Base-by-base conservation (phyloP, 2,888 invertebrate species). In the Psylliodes chrysocephalus region DNA sequence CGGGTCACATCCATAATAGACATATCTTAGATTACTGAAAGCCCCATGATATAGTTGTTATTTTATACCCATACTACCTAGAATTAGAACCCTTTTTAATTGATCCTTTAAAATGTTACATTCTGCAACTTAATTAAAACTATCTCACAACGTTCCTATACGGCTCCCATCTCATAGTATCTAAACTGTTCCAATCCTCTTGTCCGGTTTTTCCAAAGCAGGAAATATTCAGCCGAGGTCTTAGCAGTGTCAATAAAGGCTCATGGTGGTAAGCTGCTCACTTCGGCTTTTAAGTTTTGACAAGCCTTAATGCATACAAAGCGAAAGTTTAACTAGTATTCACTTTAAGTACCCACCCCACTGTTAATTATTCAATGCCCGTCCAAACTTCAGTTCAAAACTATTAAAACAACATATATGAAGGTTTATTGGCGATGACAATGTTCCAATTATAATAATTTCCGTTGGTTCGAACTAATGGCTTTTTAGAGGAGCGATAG, bases 311-410 rank as follows among this genome's bases (percentile, higher is more conserved):
- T 33, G 35, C 33, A 33, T 47, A 46, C 46, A 56, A 56, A 56
- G 56, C 25, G 14, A 33, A 56, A 56, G 56, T 56, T 47, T 47
- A 56, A 56, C 56, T 47, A 44, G 18, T 56, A 47, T 47, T 22
- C 46, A 30, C 55, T n/a, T 12, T 55, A 55, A 47, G 46, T 46
- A 42, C 46, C 5, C 44, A 42, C 46, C 5, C 19, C n/a, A 15
- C 46, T 22, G 30, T 56, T 47, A 56, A 56, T 56, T 47, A 56
- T 56, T 56, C 47, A 56, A 35, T 22, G 18, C 10, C 15, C 19
- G 47, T 47, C 35, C 46, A 56, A 56, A 56, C 44, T 46, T 56
- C 14, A 22, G 33, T 35, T 35, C 19, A 35, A 46, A 35, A 56
- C 56, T 46, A 47, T 47, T 19, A 44, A 28, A 44, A 18, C 44